Base-by-base conservation (phyloP, 1,140 invertebrate genomes). In the Leptinotarsa lineolata region DNA sequence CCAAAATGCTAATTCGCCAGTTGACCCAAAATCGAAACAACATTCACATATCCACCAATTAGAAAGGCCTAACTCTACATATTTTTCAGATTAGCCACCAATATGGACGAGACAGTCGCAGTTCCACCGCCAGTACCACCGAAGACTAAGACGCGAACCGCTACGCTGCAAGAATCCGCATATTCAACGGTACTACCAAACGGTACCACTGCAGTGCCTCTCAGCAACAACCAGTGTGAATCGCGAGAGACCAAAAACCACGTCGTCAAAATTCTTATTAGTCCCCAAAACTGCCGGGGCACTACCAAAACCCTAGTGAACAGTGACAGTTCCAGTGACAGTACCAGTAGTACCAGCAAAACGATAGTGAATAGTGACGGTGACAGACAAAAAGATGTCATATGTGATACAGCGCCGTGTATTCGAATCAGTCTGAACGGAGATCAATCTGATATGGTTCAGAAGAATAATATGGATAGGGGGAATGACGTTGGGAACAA, bases 361-460 rank as follows among this genome's bases (percentile, higher is more conserved):
- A 68, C 67, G 15, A 18, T 54, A 12, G 67, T 68, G 20, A 68
- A 68, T 24, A 20, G 39, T 39, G 39, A 67, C 39, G 39, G 30
- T 30, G 18, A 21, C 15, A 68, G 3, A 15, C 65, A 18, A 18
- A 59, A n/a, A 46, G 30, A n/a, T 24, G 48, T 13, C 20, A 12
- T 8, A 4, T n/a, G 22, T 30, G 66, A 20, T 21, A 15, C 45
- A 73, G 80, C 74, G 64, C 77, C 74, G 64, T 86, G 86, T 79
- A 85, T 88, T 6, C 82, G 85, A 44, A 87, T 89, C 70, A 88
- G 84, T 82, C 83, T 89, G 72, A 82, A 82, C 59, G 77, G 80
- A 20, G 48, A 54, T 54, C 48, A 54, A 13, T 16, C 48, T 72
- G 77, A 45, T 78, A 79, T 68, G 45, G 67, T 54, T 54, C 11